Evolutionary conservation across 2,113 vertebrate genomes (phyloP).

Genomic region (Thamnophis sirtalis): DNA sequence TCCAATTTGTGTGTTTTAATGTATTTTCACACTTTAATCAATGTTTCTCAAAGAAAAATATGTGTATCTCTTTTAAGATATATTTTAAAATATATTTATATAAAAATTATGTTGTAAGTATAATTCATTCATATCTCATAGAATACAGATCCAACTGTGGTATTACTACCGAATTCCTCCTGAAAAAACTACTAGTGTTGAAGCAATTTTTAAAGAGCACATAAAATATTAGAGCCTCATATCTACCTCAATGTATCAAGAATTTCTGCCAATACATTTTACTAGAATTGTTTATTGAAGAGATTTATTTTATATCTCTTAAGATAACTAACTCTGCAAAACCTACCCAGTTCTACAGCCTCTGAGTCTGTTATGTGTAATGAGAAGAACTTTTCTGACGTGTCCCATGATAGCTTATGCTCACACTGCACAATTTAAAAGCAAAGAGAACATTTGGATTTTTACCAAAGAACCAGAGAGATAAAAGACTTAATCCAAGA

Average conservation of each 20-base stretch:
- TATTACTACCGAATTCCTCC: background rate
- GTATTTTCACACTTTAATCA: background rate
- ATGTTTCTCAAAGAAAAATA: background rate
- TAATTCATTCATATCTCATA: background rate
- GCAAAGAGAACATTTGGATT: background rate
- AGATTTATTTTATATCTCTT: background rate
- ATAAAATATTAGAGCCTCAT: background rate
- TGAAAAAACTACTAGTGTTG: background rate
- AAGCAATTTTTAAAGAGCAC: background rate
- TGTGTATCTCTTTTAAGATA: background rate
- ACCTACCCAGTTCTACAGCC: background rate
- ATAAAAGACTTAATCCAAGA: no score
- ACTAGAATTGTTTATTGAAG: background rate
- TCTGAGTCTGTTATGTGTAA: background rate
- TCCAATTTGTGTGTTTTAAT: background rate
- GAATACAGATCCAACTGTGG: background rate
- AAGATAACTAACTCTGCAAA: background rate
- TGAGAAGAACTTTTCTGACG: background rate
- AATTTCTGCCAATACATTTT: background rate
- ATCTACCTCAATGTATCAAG: background rate
- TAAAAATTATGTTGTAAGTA: background rate
- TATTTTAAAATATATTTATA: background rate
- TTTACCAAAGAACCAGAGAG: no score
- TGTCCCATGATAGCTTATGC: background rate
- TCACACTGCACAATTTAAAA: background rate